Base-by-base conservation (phyloP, 2,888 invertebrate species). In the Salpingus planirostris region DNA sequence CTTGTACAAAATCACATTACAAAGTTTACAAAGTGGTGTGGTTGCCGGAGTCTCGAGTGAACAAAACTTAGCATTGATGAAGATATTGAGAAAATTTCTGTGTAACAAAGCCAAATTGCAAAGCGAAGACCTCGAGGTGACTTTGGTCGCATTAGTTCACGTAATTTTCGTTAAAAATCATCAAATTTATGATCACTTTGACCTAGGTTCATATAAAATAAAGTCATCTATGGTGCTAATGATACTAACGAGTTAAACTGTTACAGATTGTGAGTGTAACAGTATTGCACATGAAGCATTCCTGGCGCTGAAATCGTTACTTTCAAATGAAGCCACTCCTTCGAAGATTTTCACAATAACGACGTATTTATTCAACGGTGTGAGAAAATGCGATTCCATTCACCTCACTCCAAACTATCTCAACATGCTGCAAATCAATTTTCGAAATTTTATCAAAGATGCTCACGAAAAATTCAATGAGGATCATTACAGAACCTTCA, bases 351-450 rank as follows among this genome's bases (percentile, higher is more conserved):
- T 26, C n/a, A 8, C 29, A 1, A 23, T 39, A 10, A 29, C 15
- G 1, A 32, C 27, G 4, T 36, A 29, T 14, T 27, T 35, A 4
- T 39, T 39, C 11, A 39, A 39, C 15, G 39, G 39, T 14, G 23
- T 39, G 11, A 11, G 35, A 13, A 29, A 27, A 21, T 28, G 27
- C 11, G 29, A 13, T 21, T 11, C 24, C 3, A 31, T 28, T 3
- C 27, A 34, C 26, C 7, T 36, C 4, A 27, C 35, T 3, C 27
- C 35, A 0, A 27, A 21, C 5, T 12, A 13, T 10, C 24, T 39
- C 11, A 35, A 26, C 18, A 7, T 29, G 2, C 14, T 36, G 5
- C 39, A 39, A 29, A 14, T 10, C 3, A 35, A 29, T 29, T 32
- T 39, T n/a, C 7, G 30, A 15, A 25, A 27, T 31, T 29, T 39